Conservation (phyloP, 2,113 vertebrate species). For the Elephas maximus region DNA sequence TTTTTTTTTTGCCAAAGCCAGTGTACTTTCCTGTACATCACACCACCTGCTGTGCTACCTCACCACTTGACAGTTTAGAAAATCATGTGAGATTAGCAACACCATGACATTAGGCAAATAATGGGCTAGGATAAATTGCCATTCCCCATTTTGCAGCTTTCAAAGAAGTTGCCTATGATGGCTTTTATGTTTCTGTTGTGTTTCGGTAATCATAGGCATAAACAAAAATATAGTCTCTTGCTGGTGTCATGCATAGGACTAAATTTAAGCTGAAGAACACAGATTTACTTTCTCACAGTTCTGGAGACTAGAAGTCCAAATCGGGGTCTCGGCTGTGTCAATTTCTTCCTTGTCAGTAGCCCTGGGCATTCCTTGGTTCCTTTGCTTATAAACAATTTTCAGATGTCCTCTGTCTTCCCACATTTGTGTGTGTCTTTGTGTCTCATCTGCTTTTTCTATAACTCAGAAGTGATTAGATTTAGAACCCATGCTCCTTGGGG, state of each 20-base stretch:
- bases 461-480: background rate
- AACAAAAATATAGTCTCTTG: background rate
- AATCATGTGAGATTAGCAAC: background rate
- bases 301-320: background rate
- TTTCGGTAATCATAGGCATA: background rate
- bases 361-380: background rate
- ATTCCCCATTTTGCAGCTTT: background rate
- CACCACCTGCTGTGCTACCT: background rate
- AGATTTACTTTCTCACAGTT: background rate
- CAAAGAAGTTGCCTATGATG: background rate
- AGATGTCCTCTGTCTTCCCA: background rate
- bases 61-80: background rate
- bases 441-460: background rate
- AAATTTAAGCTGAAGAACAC: background rate
- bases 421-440: background rate
- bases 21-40: accelerated
- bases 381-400: background rate
- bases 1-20: background rate
- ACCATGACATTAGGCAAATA: background rate
- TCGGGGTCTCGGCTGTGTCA: background rate
- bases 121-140: background rate
- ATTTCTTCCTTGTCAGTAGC: background rate
- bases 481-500: background rate
- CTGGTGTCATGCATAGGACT: background rate
- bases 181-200: background rate